Conservation (phyloP, 2,797 vertebrate genomes). For the Molossus alvarezi region DNA sequence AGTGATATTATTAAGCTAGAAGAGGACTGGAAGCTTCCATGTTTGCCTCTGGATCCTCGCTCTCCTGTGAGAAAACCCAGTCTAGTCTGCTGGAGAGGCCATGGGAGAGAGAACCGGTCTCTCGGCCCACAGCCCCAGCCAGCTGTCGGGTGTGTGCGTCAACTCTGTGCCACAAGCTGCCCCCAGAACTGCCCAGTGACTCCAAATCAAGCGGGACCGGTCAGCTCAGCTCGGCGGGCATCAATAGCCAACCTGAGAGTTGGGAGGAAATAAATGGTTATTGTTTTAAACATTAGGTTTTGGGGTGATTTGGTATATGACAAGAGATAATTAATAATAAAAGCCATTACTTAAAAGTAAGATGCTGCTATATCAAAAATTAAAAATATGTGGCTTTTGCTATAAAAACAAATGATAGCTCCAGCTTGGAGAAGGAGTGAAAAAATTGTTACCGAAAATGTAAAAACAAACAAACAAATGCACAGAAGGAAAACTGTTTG, state of each 20-base stretch:
- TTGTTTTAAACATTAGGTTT: neutral
- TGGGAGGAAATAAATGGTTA: neutral
- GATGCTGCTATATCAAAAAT: neutral
- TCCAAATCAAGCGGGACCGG: neutral
- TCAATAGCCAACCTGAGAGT: neutral
- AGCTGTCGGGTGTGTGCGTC: too few relatives aligned
- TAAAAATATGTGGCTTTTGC: neutral
- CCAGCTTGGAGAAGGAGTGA: neutral
- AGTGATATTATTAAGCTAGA: neutral
- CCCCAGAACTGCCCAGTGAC: neutral
- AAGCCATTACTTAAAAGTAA: neutral
- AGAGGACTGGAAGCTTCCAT: neutral
- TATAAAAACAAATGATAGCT: neutral
- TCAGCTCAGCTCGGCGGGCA: neutral
- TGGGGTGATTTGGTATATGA: neutral
- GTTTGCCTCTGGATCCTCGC: neutral
- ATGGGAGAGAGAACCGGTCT: neutral
- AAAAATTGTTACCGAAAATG: neutral
- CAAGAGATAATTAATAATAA: neutral
- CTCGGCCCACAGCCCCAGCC: too few relatives aligned
- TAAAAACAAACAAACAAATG: neutral
- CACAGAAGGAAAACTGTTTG: neutral
- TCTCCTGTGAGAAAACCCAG: neutral
- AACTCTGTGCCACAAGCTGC: neutral
- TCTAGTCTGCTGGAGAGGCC: neutral